Evolutionary conservation across 1,140 invertebrate genomes (phyloP), one percentile per base, ranked within the genome.

Genomic region (Aphaenogaster ashmeadi): DNA sequence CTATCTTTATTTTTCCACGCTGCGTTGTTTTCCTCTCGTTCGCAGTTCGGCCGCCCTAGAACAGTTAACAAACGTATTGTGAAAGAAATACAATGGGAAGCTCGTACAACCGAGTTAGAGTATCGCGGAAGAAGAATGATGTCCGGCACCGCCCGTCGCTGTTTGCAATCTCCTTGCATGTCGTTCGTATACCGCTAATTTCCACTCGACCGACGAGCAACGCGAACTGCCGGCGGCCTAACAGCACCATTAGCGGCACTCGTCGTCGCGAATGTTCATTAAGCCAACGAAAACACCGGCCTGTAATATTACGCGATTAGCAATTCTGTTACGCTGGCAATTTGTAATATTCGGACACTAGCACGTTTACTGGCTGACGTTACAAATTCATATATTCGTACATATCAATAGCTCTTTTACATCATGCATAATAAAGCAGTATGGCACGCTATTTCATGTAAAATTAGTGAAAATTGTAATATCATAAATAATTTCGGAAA

Each of bases 391-490:
- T 62, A n/a, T 44, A 64, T 78, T 77, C n/a, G 21, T 74, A 74
- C 71, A 54, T 54, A 74, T 54, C 71, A 74, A 74, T 74, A 38
- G 71, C 50, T 56, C 67, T 74, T 74, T 74, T 74, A 56, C 18
- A 38, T 52, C 18, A 74, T 54, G 50, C 33, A 56, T 74, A 56
- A 74, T 74, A 6, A 74, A 74, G 15, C 33, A 74, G 50, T 38
- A 3, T 21, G 56, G 2, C 11, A 33, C 18, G 50, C 27, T 52
- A 38, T 56, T 74, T 54, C 33, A 74, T 74, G 33, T 74, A 54
- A 74, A 74, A 74, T 74, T 54, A 54, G 18, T 38, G 50, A 74
- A 74, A 74, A 74, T 56, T 74, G 33, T 74, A 54, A 18, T 56
- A 74, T 52, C 47, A 36, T 74, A 71, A 71, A 71, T 21, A 54